Evolutionary conservation across 1,140 invertebrate genomes (phyloP).

Genomic region (Formica selysi): DNA sequence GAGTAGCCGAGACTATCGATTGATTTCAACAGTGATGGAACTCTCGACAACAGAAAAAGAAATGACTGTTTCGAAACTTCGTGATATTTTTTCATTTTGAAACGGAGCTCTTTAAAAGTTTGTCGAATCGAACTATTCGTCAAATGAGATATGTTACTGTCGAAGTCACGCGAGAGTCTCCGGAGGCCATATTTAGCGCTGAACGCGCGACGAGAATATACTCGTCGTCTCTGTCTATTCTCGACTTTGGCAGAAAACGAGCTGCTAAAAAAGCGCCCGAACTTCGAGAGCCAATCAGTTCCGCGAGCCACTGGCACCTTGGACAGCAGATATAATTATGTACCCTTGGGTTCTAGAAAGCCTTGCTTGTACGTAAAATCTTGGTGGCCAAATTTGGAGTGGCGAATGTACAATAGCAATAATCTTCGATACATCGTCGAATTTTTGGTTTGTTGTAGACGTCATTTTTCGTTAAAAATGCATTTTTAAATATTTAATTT

Average conservation of each 20-base stretch:
- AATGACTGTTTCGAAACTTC: not conserved
- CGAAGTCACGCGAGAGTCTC: not conserved
- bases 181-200: not conserved
- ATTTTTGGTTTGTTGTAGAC: slow-evolving; percentile 77
- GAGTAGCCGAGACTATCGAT: not conserved
- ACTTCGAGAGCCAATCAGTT: slow-evolving; percentile 78
- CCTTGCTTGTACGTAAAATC: slow-evolving; percentile 84
- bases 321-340: slow-evolving; percentile 82
- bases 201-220: not conserved
- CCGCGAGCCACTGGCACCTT: slow-evolving; percentile 75
- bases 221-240: not conserved
- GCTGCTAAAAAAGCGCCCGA: slow-evolving; percentile 66
- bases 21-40: not conserved
- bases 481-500: slow-evolving; percentile 18
- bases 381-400: slow-evolving; percentile 84
- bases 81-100: not conserved
- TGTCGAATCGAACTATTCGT: not conserved
- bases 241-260: slow-evolving; percentile 68
- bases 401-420: slow-evolving; percentile 82
- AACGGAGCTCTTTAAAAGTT: not conserved
- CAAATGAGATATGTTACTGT: not conserved
- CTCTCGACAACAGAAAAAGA: not conserved
- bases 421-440: slow-evolving; percentile 77
- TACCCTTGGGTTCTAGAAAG: slow-evolving; percentile 82
- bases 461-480: not conserved